phyloP scores from a whole-genome alignment of 2,113 vertebrate species.

The Campylomormyrus numenius region DNA sequence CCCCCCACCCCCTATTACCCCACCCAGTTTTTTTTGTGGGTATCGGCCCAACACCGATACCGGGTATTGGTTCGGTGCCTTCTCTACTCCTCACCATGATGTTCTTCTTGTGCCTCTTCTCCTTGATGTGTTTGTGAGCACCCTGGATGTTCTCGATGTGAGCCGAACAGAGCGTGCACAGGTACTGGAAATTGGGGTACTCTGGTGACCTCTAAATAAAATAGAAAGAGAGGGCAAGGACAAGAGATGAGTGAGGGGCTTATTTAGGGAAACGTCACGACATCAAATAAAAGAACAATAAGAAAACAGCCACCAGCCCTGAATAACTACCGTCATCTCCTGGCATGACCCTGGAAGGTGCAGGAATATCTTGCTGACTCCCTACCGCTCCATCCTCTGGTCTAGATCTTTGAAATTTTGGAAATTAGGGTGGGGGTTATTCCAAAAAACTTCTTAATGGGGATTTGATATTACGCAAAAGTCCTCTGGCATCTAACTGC shows the following conservation, averaged over 20 bases:
- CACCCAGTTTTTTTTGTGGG: neutral
- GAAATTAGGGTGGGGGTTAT: neutral
- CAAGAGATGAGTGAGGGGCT: neutral
- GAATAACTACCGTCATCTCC: neutral
- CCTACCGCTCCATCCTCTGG: neutral
- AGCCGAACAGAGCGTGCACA: slow-evolving; percentile 95
- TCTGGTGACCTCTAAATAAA: slow-evolving; percentile 81
- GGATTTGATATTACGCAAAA: neutral
- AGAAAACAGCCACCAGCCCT: neutral
- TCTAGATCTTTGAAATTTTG: neutral
- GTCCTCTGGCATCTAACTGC: neutral
- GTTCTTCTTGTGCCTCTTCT: slow-evolving; percentile 98
- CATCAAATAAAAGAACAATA: neutral
- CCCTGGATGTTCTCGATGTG: slow-evolving; percentile 97
- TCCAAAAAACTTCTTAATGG: neutral
- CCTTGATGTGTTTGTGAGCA: slow-evolving; percentile 98
- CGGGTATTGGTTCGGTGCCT: neutral
- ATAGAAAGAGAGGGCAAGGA: slow-evolving; percentile 26
- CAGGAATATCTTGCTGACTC: neutral
- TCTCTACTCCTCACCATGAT: slow-evolving; percentile 72
- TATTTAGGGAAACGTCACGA: neutral
- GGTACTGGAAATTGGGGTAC: slow-evolving; percentile 91
- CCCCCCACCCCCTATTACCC: neutral
- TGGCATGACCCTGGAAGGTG: neutral
- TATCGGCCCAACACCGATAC: neutral